Evolutionary conservation across 2,888 invertebrate genomes (phyloP).

Genomic region (Drosophila colorata): DNA sequence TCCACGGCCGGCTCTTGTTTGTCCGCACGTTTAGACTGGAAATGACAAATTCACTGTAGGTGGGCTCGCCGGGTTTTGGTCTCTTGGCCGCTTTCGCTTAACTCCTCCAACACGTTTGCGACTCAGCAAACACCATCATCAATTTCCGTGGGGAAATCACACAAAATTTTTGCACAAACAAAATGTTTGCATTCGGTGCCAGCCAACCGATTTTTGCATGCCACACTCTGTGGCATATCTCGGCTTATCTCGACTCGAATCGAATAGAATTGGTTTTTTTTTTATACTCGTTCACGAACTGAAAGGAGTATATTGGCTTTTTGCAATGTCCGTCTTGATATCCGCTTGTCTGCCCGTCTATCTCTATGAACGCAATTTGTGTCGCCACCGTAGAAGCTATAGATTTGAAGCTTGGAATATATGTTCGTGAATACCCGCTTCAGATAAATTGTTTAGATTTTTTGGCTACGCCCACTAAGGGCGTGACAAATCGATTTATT

Average conservation of each 20-base stretch:
- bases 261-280: too few species aligned
- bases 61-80: constrained; percentile 52
- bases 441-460: too few species aligned
- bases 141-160: constrained; percentile 81
- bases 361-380: too few species aligned
- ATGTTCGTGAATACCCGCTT: too few species aligned
- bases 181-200: constrained; percentile 61
- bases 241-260: constrained; percentile 12
- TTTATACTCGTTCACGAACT: too few species aligned
- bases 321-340: too few species aligned
- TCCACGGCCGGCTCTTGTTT: constrained; percentile 50
- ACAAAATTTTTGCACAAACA: constrained; percentile 81
- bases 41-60: constrained; percentile 81
- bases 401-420: too few species aligned
- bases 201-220: constrained; percentile 52
- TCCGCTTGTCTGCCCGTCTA: too few species aligned
- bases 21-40: constrained; percentile 79
- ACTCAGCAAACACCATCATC: constrained; percentile 80
- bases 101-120: constrained; percentile 78
- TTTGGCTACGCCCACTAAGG: too few species aligned
- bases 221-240: constrained; percentile 22
- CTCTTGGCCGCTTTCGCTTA: constrained; percentile 54
- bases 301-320: too few species aligned
- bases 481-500: too few species aligned
- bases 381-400: too few species aligned